Percentiles rank a stretch among this genome's conserved stretches.
Evolutionary conservation across 2,797 vertebrate genomes (phyloP).

Genomic region (Urocyon cinereoargenteus): DNA sequence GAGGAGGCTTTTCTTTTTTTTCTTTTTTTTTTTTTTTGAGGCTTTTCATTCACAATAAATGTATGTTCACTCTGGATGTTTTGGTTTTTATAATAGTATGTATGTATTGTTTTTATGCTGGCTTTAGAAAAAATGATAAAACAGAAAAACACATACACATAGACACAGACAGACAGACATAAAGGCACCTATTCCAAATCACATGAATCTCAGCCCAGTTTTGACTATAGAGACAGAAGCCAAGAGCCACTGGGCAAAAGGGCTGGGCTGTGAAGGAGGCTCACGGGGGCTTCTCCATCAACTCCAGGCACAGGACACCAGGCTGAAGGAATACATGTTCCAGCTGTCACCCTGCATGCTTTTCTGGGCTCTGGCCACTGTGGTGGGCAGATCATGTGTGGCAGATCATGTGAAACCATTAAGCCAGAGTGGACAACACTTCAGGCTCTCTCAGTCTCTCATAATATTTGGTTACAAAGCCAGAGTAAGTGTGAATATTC

Average conservation of each 20-base stretch:
- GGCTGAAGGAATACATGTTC: background rate
- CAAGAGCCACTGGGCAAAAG: rapidly evolving
- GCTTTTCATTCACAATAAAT: background rate
- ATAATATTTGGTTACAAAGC: background rate
- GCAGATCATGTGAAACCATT: no score
- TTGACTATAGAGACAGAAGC: background rate
- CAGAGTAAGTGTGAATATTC: background rate
- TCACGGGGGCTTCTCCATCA: background rate
- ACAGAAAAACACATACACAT: background rate
- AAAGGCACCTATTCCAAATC: background rate
- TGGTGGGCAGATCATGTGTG: no score
- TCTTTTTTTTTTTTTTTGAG: background rate
- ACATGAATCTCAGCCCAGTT: background rate
- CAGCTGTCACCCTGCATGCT: background rate
- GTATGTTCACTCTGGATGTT: background rate
- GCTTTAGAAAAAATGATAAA: background rate
- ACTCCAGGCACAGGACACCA: background rate
- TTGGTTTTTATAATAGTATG: background rate
- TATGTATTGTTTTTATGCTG: background rate
- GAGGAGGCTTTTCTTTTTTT: background rate
- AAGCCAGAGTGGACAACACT: background rate
- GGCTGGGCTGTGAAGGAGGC: background rate
- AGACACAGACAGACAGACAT: background rate
- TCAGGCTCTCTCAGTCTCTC: background rate
- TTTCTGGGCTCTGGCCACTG: background rate